Base-by-base conservation (phyloP, 2,113 vertebrate species). In the Spizaetus ornatus region DNA sequence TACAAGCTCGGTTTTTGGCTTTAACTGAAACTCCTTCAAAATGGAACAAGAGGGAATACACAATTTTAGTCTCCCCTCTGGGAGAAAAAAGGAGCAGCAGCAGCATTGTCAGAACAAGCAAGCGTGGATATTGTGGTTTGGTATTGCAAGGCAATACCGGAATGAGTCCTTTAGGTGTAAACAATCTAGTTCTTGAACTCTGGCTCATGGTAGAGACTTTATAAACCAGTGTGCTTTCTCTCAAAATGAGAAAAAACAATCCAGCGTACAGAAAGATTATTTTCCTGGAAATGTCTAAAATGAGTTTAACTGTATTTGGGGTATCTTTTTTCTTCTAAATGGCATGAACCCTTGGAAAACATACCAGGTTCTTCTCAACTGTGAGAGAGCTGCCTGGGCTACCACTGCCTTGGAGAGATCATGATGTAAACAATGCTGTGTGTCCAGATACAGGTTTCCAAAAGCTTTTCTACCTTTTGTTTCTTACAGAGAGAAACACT, bases 11-110 rank as follows among this genome's bases (percentile, higher is more conserved):
- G 11, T 7, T 32, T 82, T 88, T 59, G 70, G 53, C 74, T 95
- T 95, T 66, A 69, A 76, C 73, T 63, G 72, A 80, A 85, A 66
- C 71, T 77, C 29, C 43, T 92, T 78, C 25, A 3, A 22, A 89
- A 34, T 2, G 58, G 86, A 90, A 8, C 45, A 82, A 63, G 86
- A 59, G 66, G 71, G 82, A 94, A 86, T 79, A 69, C 77, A 58
- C 26, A 19, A 20, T 80, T 95, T 79, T 21, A 79, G 67, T 88
- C 45, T 93, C 77, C 73, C 47, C 7, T 47, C 45, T 93, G 91
- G 74, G 86, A 82, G 36, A 21, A 42, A 36, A 84, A 77, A 53
- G 55, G 74, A 95, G 55, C 78, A 89, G 61, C 81, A 89, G 82
- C 81, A 89, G 79, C 53, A 11, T 45, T 88, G 91, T 94, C 73